These are phyloP conservation scores for Thereva unica DNA, from an alignment of 2,888 invertebrate species.

Conservation along the genomic window DNA sequence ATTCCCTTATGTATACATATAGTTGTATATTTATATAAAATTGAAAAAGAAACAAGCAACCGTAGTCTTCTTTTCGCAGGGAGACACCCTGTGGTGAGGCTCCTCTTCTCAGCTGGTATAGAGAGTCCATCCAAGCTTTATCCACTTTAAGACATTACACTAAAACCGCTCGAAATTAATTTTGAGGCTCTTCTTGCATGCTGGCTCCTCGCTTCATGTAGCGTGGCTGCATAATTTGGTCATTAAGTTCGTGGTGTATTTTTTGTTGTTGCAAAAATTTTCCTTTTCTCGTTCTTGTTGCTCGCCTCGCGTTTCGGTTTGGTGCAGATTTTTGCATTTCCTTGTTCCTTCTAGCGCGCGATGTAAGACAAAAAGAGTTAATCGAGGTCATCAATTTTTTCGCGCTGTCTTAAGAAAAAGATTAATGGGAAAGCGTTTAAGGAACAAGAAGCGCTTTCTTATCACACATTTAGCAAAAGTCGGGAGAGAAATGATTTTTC, in stretches of 20 bases:
- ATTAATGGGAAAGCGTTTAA: slow-evolving; percentile 22
- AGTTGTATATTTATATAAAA: no score
- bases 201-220: slow-evolving; percentile 12
- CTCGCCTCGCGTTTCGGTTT: not conserved
- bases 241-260: slow-evolving; percentile 25
- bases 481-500: slow-evolving; percentile 20
- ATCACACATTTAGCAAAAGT: slow-evolving; percentile 18
- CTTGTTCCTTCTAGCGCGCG: not conserved
- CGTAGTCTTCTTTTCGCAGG: slow-evolving; percentile 10
- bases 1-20: not conserved
- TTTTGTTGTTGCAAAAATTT: not conserved
- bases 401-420: slow-evolving; percentile 5
- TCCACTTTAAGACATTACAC: slow-evolving; percentile 21
- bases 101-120: not conserved
- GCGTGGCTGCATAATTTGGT: slow-evolving; percentile 33
- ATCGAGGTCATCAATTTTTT: slow-evolving; percentile 33
- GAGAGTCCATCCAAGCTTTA: not conserved
- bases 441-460: slow-evolving; percentile 27
- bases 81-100: slow-evolving; percentile 15
- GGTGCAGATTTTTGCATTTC: slow-evolving; percentile 15
- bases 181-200: slow-evolving; percentile 6
- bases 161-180: slow-evolving; percentile 31
- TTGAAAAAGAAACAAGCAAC: not conserved
- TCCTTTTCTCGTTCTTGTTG: slow-evolving; percentile 9
- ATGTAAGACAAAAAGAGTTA: slow-evolving; percentile 31